Conservation (phyloP, 2,797 vertebrate species). For the Percopsis omiscomaycus region DNA sequence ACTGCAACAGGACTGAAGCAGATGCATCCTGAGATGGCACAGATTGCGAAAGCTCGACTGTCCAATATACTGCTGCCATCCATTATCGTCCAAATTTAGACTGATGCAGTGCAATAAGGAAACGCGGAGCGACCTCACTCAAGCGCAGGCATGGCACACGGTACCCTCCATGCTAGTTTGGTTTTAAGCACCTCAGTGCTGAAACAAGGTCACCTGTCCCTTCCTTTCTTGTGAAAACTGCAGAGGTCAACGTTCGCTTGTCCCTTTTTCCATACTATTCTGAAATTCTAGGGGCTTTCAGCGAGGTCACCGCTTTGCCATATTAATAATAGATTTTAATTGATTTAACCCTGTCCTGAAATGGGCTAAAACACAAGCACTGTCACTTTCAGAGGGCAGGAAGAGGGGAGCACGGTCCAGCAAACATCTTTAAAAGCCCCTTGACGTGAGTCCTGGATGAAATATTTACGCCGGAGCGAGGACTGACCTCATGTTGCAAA, state of each 20-base stretch:
- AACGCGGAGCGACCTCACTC: conserved; percentile 16
- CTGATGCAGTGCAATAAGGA: conserved; percentile 42
- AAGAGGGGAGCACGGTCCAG: conserved; percentile 82
- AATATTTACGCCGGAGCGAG: conserved; percentile 89
- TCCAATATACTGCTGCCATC: conserved; percentile 36
- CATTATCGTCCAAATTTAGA: conserved; percentile 43
- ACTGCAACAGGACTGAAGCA: conserved; percentile 16
- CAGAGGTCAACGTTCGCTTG: conserved; percentile 67
- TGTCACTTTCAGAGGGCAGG: conserved; percentile 88
- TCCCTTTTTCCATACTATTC: conserved; percentile 66
- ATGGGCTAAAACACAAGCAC: conserved; percentile 87
- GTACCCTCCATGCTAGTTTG: conserved; percentile 49
- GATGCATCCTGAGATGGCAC: conserved; percentile 29
- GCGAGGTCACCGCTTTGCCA: conserved; percentile 64
- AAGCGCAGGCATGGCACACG: conserved; percentile 30
- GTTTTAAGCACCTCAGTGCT: conserved; percentile 50
- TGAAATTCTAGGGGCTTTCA: conserved; percentile 72
- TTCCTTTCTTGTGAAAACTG: conserved; percentile 60
- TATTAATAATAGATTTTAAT: conserved; percentile 98
- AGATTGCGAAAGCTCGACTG: conserved; percentile 30
- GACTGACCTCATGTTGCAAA: conserved; percentile 88
- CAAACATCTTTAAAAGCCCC: conserved; percentile 92
- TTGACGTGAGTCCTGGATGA: conserved; percentile 88
- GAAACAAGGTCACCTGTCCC: conserved; percentile 65
- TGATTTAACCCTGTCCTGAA: conserved; percentile 95